Conservation (phyloP, 1,140 invertebrate species). For the Danaus melanippus region DNA sequence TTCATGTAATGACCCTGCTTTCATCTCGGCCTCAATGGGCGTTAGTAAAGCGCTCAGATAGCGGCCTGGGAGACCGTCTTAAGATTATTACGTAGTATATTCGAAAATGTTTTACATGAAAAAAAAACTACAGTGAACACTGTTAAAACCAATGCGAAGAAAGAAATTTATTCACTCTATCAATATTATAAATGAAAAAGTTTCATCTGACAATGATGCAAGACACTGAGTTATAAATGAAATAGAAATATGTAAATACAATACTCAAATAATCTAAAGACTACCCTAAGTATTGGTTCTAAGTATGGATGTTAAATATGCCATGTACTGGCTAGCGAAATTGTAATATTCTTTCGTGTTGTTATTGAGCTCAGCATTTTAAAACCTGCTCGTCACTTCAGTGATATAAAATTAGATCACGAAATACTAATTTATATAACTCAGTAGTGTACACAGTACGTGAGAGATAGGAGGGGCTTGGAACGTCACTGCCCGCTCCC, state of each 20-base stretch:
- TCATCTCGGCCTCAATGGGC: slow-evolving; percentile 61
- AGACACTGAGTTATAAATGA: too few species aligned
- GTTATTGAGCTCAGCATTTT: too few species aligned
- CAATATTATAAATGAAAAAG: too few species aligned
- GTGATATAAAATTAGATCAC: slow-evolving; percentile 26
- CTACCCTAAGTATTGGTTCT: slow-evolving; percentile 3
- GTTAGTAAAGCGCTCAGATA: slow-evolving; percentile 51
- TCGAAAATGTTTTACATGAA: not conserved
- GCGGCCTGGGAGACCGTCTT: slow-evolving; percentile 35
- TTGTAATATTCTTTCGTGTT: too few species aligned
- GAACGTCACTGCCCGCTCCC: slow-evolving; percentile 48
- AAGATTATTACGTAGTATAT: slow-evolving; percentile 26
- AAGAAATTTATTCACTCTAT: too few species aligned
- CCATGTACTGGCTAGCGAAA: too few species aligned
- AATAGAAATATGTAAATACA: too few species aligned
- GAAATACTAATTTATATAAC: slow-evolving; percentile 25
- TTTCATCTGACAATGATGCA: too few species aligned
- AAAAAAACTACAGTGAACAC: too few species aligned
- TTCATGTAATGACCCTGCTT: slow-evolving; percentile 67
- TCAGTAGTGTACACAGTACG: slow-evolving; percentile 31
- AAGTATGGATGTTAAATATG: too few species aligned
- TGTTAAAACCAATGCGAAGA: too few species aligned
- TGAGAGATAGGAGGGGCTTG: slow-evolving; percentile 34
- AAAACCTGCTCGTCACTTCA: not conserved
- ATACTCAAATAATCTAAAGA: too few species aligned